These are phyloP conservation scores for Lithobates pipiens DNA, from an alignment of 2,797 vertebrate genomes.

Conservation along the genomic window DNA sequence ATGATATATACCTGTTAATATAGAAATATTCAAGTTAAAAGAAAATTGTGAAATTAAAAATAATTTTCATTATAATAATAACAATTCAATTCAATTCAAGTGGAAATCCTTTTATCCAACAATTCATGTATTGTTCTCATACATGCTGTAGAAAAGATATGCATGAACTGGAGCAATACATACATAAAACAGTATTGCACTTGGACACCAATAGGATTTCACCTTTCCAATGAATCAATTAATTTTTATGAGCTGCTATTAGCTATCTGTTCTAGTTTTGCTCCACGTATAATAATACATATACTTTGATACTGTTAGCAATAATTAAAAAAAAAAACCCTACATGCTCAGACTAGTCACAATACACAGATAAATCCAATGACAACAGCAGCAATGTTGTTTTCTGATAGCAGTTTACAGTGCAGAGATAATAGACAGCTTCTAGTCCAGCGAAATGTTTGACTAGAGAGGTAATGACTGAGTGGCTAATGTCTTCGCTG, in stretches of 20 bases:
- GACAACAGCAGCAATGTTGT: neutral
- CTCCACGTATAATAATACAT: neutral
- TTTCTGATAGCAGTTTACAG: neutral
- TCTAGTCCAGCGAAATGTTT: slow-evolving; percentile 16
- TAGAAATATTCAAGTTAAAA: no score
- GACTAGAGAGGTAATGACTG: slow-evolving; percentile 25
- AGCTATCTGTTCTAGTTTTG: neutral
- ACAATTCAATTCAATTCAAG: no score
- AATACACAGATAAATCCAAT: neutral
- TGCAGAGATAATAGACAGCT: slow-evolving; percentile 1
- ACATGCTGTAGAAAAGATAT: no score
- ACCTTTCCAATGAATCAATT: no score
- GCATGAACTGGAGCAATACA: no score
- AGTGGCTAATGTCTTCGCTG: slow-evolving; percentile 32
- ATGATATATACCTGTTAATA: no score
- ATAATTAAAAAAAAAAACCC: neutral
- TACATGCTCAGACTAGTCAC: neutral
- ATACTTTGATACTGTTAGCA: neutral
- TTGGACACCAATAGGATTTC: no score
- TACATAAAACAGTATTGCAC: no score
- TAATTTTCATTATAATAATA: no score
- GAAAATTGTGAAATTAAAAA: no score
- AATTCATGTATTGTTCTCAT: no score
- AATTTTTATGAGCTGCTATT: neutral
- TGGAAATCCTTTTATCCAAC: no score